These are phyloP conservation scores for Aramus guarauna DNA, from an alignment of 2,113 vertebrate species.

Conservation along the genomic window DNA sequence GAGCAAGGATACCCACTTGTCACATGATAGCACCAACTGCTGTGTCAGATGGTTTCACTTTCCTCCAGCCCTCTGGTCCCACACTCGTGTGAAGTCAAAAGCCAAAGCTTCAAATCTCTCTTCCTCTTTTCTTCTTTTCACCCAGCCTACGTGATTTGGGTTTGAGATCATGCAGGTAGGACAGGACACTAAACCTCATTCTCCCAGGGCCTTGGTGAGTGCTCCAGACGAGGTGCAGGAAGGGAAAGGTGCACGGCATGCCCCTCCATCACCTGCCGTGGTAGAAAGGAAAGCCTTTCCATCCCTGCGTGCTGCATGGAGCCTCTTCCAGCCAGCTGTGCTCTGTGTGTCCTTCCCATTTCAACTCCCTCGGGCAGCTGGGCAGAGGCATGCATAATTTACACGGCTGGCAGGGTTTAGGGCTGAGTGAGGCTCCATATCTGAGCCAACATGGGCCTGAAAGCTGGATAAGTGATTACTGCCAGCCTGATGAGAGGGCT, in stretches of 20 bases:
- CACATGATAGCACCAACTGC: no score
- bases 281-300: background rate
- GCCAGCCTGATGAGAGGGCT: background rate
- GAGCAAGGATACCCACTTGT: background rate
- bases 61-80: background rate
- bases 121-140: background rate
- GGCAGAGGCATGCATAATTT: background rate
- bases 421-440: background rate
- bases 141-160: rapidly evolving
- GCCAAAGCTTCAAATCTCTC: background rate
- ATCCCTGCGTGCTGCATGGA: background rate
- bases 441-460: background rate
- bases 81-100: background rate
- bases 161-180: background rate
- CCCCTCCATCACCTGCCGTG: background rate
- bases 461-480: background rate
- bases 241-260: rapidly evolving
- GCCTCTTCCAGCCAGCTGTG: background rate
- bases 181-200: background rate
- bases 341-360: background rate
- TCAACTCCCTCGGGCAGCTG: rapidly evolving
- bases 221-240: background rate
- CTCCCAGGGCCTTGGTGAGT: background rate
- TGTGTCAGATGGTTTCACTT: background rate
- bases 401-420: background rate